Conservation (phyloP, 2,797 vertebrate species). For the Cichlasoma orientale region DNA sequence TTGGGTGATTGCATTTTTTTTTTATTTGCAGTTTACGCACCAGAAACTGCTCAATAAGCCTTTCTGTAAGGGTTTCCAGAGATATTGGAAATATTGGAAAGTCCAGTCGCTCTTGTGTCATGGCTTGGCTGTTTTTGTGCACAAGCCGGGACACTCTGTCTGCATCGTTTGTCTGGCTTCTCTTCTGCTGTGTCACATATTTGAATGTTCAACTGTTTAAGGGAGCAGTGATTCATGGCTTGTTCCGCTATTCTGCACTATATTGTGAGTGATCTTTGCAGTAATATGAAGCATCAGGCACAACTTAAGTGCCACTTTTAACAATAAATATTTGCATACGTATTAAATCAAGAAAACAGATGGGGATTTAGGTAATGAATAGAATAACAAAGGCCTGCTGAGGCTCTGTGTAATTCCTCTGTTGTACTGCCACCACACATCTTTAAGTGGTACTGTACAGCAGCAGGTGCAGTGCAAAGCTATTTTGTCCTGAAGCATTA, state of each 20-base stretch:
- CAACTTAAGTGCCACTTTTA: background rate
- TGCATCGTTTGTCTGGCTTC: background rate
- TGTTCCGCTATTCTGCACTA: background rate
- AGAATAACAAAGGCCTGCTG: conserved; percentile 8
- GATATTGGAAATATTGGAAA: background rate
- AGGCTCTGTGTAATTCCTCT: conserved; percentile 15
- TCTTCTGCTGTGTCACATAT: background rate
- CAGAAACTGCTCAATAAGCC: background rate
- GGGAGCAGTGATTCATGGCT: background rate
- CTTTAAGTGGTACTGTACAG: conserved; percentile 10
- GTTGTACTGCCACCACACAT: background rate
- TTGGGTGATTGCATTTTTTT: no score
- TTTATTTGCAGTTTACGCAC: no score
- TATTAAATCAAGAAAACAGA: conserved; percentile 3
- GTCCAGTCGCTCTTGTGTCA: background rate
- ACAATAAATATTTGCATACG: background rate
- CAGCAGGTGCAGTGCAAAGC: conserved; percentile 31
- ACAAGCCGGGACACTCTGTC: no score
- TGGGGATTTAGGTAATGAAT: background rate
- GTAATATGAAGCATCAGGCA: background rate
- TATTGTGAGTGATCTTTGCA: background rate
- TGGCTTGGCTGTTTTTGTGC: background rate
- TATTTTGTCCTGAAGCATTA: conserved; percentile 50
- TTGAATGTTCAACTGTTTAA: background rate
- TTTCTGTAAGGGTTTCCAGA: background rate